These are phyloP conservation scores for Subacronicta megacephala DNA, from an alignment of 2,888 invertebrate species.

Conservation along the genomic window DNA sequence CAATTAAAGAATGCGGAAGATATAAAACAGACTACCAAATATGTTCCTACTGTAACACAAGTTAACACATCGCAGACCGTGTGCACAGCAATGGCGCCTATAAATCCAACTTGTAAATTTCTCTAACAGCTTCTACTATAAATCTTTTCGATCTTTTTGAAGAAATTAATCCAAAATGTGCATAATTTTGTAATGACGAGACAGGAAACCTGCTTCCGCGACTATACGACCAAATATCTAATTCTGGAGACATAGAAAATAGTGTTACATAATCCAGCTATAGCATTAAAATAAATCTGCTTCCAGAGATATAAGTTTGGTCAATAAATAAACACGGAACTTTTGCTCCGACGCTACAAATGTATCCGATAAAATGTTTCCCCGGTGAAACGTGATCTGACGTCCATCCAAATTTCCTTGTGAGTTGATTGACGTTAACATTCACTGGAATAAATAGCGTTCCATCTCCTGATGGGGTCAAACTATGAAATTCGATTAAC, in stretches of 20 bases:
- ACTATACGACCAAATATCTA: conserved; percentile 60
- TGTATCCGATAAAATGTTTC: conserved; percentile 64
- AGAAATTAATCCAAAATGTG: conserved; percentile 56
- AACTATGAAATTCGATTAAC: conserved; percentile 75
- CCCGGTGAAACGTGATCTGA: conserved; percentile 67
- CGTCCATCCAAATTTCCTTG: conserved; percentile 65
- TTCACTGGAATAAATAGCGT: conserved; percentile 72
- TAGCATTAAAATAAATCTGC: conserved; percentile 54
- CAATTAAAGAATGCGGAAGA: conserved; percentile 83
- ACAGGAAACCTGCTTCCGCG: conserved; percentile 70
- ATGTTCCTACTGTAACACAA: conserved; percentile 53
- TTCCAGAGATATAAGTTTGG: conserved; percentile 54
- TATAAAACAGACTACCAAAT: conserved; percentile 71
- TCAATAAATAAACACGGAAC: conserved; percentile 53
- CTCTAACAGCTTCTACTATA: conserved; percentile 39
- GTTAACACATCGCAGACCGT: conserved; percentile 64
- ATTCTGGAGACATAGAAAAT: conserved; percentile 49
- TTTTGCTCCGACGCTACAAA: conserved; percentile 54
- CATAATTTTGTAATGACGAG: conserved; percentile 39
- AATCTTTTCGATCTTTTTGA: conserved; percentile 51
- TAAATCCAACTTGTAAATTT: conserved; percentile 47
- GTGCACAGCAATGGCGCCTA: conserved; percentile 45
- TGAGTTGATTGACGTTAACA: conserved; percentile 70
- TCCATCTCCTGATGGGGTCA: conserved; percentile 69
- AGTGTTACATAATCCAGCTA: conserved; percentile 51